Evolutionary conservation across 2,113 vertebrate genomes (phyloP).

Genomic region (Poeciliopsis retropinna): DNA sequence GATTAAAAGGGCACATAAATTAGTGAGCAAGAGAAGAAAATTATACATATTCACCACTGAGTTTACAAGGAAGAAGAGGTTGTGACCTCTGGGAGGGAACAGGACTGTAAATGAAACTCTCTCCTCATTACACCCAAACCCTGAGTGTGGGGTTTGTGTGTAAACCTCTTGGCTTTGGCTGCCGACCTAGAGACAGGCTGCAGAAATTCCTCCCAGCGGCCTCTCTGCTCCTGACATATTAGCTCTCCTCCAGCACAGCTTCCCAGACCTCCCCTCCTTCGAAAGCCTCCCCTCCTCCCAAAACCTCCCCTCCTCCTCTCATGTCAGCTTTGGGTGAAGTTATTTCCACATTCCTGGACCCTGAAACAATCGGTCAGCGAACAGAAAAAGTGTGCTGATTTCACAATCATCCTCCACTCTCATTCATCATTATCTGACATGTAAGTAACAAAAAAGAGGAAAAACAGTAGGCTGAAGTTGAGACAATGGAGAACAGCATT

Average conservation of each 20-base stretch:
- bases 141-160: conserved; percentile 31
- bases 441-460: neutral
- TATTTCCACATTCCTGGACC: conserved; percentile 59
- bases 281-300: too few species aligned
- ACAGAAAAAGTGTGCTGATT: neutral
- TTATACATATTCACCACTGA: neutral
- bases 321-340: conserved; percentile 20
- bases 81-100: conserved; percentile 4
- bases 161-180: conserved; percentile 13
- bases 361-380: conserved; percentile 21
- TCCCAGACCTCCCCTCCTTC: conserved; percentile 45
- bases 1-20: neutral
- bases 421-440: conserved; percentile 5
- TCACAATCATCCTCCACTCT: neutral
- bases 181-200: neutral
- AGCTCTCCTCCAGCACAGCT: conserved; percentile 15
- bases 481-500: neutral
- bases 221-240: conserved; percentile 30
- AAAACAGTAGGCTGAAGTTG: neutral
- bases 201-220: conserved; percentile 25
- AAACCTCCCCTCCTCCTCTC: conserved; percentile 21
- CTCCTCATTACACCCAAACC: conserved; percentile 18
- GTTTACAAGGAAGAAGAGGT: conserved; percentile 8
- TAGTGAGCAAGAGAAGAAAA: neutral
- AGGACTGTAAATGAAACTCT: conserved; percentile 1